Conservation (phyloP, 1,140 invertebrate species). For the Copidosoma floridanum region DNA sequence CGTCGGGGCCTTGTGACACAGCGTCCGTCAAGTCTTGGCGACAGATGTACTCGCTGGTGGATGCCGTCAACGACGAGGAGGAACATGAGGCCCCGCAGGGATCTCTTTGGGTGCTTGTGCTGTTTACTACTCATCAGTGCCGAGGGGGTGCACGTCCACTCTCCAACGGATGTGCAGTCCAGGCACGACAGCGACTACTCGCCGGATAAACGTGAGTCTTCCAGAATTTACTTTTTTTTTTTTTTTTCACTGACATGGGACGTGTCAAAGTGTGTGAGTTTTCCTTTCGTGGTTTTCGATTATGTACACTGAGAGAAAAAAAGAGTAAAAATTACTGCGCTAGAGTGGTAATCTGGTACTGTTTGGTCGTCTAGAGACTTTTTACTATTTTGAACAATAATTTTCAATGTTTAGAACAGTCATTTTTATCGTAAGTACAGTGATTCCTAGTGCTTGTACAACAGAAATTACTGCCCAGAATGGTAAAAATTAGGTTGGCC, state of each 20-base stretch:
- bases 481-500: too few relatives aligned
- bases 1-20: background rate
- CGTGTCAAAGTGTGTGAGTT: too few relatives aligned
- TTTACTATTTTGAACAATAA: too few relatives aligned
- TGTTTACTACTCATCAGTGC: background rate
- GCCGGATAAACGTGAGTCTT: slow-evolving; percentile 42
- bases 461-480: too few relatives aligned
- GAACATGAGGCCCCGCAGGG: background rate
- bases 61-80: background rate
- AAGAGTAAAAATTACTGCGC: too few relatives aligned
- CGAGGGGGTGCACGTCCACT: background rate
- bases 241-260: background rate
- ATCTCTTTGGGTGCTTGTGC: background rate
- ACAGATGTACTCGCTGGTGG: background rate
- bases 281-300: too few relatives aligned
- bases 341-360: too few relatives aligned
- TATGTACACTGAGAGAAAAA: too few relatives aligned
- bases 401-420: too few relatives aligned
- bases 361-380: too few relatives aligned
- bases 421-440: too few relatives aligned
- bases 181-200: slow-evolving; percentile 25
- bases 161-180: background rate
- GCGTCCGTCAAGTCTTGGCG: background rate
- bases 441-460: too few relatives aligned
- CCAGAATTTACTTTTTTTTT: background rate